These are phyloP conservation scores for Lacanobia wlatinum DNA, from an alignment of 2,888 invertebrate species.

Conservation along the genomic window DNA sequence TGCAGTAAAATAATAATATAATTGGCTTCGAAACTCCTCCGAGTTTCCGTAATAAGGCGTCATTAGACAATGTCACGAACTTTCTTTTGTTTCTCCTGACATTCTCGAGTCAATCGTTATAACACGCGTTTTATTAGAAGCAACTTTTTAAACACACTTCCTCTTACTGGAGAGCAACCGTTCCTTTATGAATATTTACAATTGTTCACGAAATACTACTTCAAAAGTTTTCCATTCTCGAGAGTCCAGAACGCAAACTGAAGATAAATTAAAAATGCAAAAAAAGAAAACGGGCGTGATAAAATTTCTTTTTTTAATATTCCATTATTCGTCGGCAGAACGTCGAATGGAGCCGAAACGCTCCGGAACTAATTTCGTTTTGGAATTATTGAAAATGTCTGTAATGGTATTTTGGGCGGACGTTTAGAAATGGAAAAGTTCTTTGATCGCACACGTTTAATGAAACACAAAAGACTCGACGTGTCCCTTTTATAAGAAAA, in stretches of 20 bases:
- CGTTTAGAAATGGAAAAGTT: constrained; percentile 67
- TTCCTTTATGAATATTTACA: constrained; percentile 62
- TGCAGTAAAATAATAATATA: constrained; percentile 42
- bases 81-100: constrained; percentile 45
- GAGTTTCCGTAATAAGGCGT: constrained; percentile 42
- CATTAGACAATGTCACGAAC: constrained; percentile 34
- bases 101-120: constrained; percentile 51
- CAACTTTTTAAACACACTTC: constrained; percentile 55
- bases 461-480: constrained; percentile 65
- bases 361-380: constrained; percentile 70
- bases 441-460: constrained; percentile 67
- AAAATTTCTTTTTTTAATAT: constrained; percentile 66
- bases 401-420: constrained; percentile 62
- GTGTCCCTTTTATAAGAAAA: constrained; percentile 59
- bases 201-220: constrained; percentile 64
- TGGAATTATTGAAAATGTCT: constrained; percentile 68
- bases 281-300: constrained; percentile 62
- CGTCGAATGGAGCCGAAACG: constrained; percentile 57
- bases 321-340: constrained; percentile 56
- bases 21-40: constrained; percentile 37
- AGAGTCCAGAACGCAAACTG: constrained; percentile 55
- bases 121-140: constrained; percentile 60
- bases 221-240: constrained; percentile 61
- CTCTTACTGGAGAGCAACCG: constrained; percentile 31
- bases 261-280: constrained; percentile 71